phyloP scores from a whole-genome alignment of 23 tunicate species.

The Trididemnum clinides region DNA sequence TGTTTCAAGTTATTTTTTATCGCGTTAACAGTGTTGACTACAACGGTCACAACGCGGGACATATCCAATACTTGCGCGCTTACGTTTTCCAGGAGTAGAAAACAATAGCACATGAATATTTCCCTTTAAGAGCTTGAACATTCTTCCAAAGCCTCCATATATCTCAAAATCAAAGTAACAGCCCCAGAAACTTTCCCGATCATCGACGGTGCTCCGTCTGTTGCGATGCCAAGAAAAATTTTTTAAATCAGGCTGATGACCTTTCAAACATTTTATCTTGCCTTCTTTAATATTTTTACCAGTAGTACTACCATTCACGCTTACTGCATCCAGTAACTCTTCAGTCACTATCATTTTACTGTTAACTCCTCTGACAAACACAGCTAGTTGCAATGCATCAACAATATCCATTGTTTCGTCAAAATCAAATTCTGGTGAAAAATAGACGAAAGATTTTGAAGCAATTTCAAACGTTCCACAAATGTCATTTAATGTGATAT shows the following conservation, averaged over 20 bases:
- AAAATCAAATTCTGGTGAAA: constrained; percentile 14
- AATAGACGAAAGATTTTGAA: constrained; percentile 13
- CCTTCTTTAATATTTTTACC: not conserved
- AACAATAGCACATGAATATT: constrained; percentile 1
- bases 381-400: constrained; percentile 6
- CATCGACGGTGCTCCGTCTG: no score
- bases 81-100: not conserved
- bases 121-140: not conserved
- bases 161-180: constrained; percentile 23
- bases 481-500: not conserved
- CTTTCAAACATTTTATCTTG: not conserved
- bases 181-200: constrained; percentile 28
- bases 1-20: not conserved
- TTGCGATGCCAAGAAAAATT: no score
- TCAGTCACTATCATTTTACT: constrained; percentile 20
- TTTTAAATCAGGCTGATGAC: no score
- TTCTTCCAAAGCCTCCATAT: constrained; percentile 3
- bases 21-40: not conserved
- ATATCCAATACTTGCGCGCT: not conserved
- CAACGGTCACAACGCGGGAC: constrained; percentile 3
- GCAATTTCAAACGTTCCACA: constrained; percentile 8
- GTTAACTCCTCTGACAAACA: constrained; percentile 26
- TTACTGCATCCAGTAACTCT: constrained; percentile 14
- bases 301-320: no score
- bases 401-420: not conserved